These are phyloP conservation scores for Sardinella longiceps DNA, from an alignment of 2,797 vertebrate genomes.

Conservation along the genomic window DNA sequence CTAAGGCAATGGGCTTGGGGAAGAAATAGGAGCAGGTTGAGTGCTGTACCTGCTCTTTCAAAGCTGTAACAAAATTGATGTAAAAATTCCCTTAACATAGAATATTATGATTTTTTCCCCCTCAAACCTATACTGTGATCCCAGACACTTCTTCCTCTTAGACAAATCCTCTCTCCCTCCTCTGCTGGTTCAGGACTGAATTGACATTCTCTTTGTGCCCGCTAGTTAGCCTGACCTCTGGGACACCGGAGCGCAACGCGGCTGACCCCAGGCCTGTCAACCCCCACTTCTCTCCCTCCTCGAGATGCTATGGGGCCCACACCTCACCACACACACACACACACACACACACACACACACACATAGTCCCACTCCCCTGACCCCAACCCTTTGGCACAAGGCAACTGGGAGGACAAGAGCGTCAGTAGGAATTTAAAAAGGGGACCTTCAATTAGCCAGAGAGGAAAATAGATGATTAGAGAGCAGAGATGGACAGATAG, in stretches of 20 bases:
- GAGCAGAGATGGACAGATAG: neutral
- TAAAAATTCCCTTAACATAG: neutral
- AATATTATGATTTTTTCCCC: neutral
- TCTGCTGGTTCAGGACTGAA: neutral
- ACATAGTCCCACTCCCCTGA: neutral
- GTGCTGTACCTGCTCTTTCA: too few species aligned
- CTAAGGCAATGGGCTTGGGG: too few species aligned
- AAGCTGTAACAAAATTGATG: neutral
- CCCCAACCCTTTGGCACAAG: neutral
- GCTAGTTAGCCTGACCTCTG: neutral
- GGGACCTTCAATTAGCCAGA: neutral
- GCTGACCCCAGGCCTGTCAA: conserved; percentile 5
- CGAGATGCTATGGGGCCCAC: neutral
- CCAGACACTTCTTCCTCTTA: neutral
- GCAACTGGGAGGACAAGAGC: neutral
- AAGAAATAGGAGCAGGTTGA: too few species aligned
- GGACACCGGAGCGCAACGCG: neutral
- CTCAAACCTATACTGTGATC: neutral
- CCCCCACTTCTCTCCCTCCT: neutral
- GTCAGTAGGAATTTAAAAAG: neutral
- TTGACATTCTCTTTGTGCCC: neutral
- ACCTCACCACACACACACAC: too few species aligned
- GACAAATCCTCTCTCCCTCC: neutral
- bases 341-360: neutral
- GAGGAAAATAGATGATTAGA: neutral